phyloP scores from a whole-genome alignment of 1,140 invertebrate genomes.

The Drosophila rufa region DNA sequence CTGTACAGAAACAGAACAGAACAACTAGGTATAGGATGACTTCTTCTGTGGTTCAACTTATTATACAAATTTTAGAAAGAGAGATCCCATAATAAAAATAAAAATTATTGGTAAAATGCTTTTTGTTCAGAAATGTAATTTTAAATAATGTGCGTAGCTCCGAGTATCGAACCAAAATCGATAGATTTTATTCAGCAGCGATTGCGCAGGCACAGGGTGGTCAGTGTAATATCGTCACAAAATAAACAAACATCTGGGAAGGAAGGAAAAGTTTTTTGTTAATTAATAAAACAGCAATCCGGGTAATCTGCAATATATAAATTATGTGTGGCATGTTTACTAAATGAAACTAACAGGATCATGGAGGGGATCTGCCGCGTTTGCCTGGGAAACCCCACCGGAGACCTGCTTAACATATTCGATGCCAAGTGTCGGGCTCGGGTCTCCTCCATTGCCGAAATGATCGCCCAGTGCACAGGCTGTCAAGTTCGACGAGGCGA shows the following conservation, averaged over 20 bases:
- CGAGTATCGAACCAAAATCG: not conserved
- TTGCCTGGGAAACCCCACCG: slow-evolving; percentile 1
- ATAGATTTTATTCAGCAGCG: not conserved
- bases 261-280: not conserved
- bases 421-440: not conserved
- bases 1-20: no score
- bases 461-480: slow-evolving; percentile 5
- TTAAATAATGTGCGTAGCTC: not conserved
- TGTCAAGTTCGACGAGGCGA: slow-evolving; percentile 11
- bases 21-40: no score
- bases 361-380: slow-evolving; percentile 27
- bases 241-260: not conserved
- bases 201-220: not conserved
- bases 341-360: not conserved
- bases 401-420: slow-evolving; percentile 17
- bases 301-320: not conserved
- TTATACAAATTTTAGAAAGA: no score
- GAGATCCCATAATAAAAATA: no score
- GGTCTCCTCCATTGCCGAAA: slow-evolving; percentile 4
- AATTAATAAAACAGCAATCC: not conserved
- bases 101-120: no score
- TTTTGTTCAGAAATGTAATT: not conserved
- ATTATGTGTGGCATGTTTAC: not conserved
- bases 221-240: not conserved
- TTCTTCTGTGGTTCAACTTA: no score